Percentiles rank a stretch among this genome's conserved stretches.
Conservation (phyloP, 37 sponge, comb jelly and placozoan genomes). For the Mnemiopsis leidyi region DNA sequence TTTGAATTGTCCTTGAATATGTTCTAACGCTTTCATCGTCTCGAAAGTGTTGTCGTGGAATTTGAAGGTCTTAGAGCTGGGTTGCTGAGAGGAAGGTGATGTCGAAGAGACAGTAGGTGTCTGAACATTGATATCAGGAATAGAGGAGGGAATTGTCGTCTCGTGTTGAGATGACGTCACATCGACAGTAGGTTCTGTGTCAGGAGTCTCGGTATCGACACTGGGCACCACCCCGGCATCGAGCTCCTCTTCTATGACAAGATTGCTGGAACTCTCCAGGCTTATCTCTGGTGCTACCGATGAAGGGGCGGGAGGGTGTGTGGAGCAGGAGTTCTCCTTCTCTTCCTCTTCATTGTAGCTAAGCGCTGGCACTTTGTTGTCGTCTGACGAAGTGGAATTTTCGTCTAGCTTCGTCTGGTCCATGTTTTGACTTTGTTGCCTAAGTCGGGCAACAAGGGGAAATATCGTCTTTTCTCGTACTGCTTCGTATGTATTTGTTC, state of each 20-base stretch:
- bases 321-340: neutral
- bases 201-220: neutral
- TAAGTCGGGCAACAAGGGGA: neutral
- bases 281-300: neutral
- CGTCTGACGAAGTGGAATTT: neutral
- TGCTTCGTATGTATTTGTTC: slow-evolving; percentile 1
- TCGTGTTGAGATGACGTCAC: neutral
- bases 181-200: neutral
- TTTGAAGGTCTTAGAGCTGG: neutral
- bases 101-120: neutral
- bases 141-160: neutral
- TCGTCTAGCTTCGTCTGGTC: neutral
- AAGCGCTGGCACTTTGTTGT: neutral
- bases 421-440: neutral
- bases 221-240: neutral
- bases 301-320: neutral
- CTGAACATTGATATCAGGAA: neutral
- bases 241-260: slow-evolving; percentile 5
- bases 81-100: neutral
- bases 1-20: neutral
- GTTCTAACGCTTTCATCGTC: neutral
- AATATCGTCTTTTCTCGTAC: neutral
- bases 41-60: neutral
- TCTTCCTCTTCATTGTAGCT: neutral
- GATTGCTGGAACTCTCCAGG: neutral